phyloP scores from a whole-genome alignment of 2,888 invertebrate species.

The Calameuta pallipes region DNA sequence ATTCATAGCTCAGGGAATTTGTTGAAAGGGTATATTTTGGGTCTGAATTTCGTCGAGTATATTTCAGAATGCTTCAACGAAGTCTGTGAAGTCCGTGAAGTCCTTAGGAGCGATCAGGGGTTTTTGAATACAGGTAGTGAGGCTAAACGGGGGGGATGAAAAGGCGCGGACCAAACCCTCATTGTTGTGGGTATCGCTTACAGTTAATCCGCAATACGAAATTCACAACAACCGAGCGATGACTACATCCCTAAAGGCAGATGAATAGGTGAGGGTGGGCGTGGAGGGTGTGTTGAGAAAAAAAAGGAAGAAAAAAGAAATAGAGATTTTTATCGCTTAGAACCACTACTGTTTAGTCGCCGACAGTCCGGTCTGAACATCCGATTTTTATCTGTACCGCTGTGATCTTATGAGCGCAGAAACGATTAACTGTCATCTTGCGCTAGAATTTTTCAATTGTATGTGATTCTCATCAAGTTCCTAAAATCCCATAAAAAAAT shows the following conservation, averaged over 20 bases:
- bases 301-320: not conserved
- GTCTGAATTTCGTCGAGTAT: not conserved
- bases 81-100: not conserved
- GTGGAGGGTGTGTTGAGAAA: slow-evolving; percentile 6
- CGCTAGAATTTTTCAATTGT: not conserved
- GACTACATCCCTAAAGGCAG: slow-evolving; percentile 17
- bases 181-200: slow-evolving; percentile 52
- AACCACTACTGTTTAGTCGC: not conserved
- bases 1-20: not conserved
- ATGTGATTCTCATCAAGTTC: not conserved
- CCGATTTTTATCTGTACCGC: not conserved
- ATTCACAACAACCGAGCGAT: slow-evolving; percentile 43
- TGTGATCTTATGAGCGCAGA: not conserved
- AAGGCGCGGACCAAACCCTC: not conserved
- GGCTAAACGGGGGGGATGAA: not conserved
- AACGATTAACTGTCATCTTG: not conserved
- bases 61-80: not conserved
- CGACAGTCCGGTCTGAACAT: not conserved
- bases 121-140: not conserved
- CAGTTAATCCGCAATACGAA: slow-evolving; percentile 52
- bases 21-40: not conserved
- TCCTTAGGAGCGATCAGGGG: not conserved
- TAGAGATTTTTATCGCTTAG: not conserved
- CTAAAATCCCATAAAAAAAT: not conserved
- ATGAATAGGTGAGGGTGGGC: not conserved